phyloP scores from a whole-genome alignment of 2,797 vertebrate species.

The Phoxinus dragarum region DNA sequence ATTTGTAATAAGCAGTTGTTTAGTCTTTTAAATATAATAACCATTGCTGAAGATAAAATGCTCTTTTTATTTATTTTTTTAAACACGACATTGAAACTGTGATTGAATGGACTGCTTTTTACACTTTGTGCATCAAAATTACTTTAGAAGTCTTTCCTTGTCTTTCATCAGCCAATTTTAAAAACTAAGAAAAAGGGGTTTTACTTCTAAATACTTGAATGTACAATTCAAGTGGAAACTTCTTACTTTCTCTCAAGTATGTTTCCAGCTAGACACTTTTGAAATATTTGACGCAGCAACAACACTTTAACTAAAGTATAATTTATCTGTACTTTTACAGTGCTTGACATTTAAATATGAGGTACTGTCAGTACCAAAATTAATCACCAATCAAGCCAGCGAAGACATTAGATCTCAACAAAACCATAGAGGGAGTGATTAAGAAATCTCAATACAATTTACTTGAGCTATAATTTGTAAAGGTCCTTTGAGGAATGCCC shows the following conservation, averaged over 20 bases:
- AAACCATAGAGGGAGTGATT: neutral
- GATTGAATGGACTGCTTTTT: neutral
- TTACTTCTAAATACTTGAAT: neutral
- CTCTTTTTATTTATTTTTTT: no score
- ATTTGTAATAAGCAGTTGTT: neutral
- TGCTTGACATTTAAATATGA: conserved; percentile 21
- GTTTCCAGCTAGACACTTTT: neutral
- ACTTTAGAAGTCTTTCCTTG: neutral
- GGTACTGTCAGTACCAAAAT: conserved; percentile 1
- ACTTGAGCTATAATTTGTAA: neutral
- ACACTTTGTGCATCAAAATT: neutral
- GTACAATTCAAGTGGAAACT: neutral
- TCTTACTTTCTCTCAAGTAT: neutral
- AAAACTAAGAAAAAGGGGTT: neutral
- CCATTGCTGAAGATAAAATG: neutral
- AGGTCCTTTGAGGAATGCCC: conserved; percentile 18
- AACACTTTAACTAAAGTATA: neutral
- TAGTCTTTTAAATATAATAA: neutral
- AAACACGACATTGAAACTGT: neutral
- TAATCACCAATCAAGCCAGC: conserved; percentile 23
- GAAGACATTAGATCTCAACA: neutral
- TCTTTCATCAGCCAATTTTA: conserved; percentile 7
- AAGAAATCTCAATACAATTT: neutral
- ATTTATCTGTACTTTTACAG: conserved; percentile 5
- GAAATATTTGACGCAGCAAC: neutral